Percentiles rank a stretch among this genome's conserved stretches.
Evolutionary conservation across 2,888 invertebrate genomes (phyloP).

Genomic region (Leistus spinibarbis): DNA sequence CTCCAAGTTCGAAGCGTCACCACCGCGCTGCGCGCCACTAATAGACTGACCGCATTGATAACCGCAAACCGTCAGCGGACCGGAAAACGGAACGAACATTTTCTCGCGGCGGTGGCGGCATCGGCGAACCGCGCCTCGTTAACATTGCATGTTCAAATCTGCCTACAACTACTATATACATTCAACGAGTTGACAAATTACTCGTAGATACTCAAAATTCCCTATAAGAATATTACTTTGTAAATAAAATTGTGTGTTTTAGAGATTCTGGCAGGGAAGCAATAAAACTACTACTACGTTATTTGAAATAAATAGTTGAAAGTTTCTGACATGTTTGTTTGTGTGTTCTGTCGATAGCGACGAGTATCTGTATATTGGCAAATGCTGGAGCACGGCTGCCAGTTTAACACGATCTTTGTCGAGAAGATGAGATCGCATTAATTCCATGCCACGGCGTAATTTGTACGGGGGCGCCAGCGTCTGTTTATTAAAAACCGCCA

Average conservation of each 20-base stretch:
- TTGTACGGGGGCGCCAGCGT: conserved; percentile 28
- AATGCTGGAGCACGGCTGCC: neutral
- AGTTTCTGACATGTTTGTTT: too few species aligned
- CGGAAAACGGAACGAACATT: conserved; percentile 34
- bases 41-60: conserved; percentile 37
- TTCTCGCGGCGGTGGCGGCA: conserved; percentile 15
- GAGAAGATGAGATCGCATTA: conserved; percentile 14
- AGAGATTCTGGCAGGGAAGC: too few species aligned
- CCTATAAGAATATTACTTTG: too few species aligned
- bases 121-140: conserved; percentile 12
- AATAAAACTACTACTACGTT: too few species aligned
- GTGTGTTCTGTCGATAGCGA: too few species aligned
- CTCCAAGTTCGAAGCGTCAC: conserved; percentile 14
- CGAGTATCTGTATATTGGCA: neutral
- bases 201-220: conserved; percentile 1
- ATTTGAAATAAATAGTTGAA: too few species aligned
- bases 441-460: conserved; percentile 31
- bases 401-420: neutral
- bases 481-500: conserved; percentile 34
- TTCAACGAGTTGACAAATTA: too few species aligned
- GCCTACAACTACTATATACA: too few species aligned
- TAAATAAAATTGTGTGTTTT: too few species aligned
- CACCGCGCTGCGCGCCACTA: conserved; percentile 19
- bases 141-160: conserved; percentile 20
- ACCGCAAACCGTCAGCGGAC: conserved; percentile 35